These are phyloP conservation scores for Pantala flavescens DNA, from an alignment of 1,140 invertebrate genomes.

Conservation along the genomic window DNA sequence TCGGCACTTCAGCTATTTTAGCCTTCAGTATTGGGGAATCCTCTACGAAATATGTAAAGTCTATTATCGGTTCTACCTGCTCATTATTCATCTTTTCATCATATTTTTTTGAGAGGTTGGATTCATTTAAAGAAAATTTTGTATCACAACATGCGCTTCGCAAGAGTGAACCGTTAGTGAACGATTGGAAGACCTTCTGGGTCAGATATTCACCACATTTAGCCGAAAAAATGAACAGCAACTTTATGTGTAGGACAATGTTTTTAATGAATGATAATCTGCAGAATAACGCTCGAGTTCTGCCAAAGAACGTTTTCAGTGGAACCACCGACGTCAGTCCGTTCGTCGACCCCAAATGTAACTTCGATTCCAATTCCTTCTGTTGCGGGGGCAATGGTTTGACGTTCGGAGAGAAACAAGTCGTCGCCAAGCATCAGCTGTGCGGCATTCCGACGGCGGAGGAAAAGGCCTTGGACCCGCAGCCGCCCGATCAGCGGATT, in stretches of 20 bases:
- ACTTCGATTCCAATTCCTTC: slow-evolving; percentile 21
- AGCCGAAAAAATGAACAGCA: slow-evolving; percentile 15
- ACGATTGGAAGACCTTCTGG: neutral
- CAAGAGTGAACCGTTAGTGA: neutral
- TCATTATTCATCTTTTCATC: no score
- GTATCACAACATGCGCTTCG: neutral
- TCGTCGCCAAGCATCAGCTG: slow-evolving; percentile 39
- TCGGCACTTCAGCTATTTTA: neutral
- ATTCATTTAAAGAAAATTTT: no score
- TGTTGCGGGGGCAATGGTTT: slow-evolving; percentile 17
- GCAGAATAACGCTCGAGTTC: slow-evolving; percentile 18
- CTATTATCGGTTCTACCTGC: no score
- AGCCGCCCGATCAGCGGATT: neutral
- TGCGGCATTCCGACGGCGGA: slow-evolving; percentile 57
- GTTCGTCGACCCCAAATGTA: slow-evolving; percentile 20
- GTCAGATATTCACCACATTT: neutral
- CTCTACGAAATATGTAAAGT: neutral
- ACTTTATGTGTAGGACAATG: slow-evolving; percentile 23
- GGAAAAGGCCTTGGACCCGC: neutral
- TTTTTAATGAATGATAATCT: slow-evolving; percentile 23
- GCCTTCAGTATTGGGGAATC: neutral
- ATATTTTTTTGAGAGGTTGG: no score
- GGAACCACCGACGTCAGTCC: slow-evolving; percentile 18
- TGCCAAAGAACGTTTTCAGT: slow-evolving; percentile 13
- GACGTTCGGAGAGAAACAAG: slow-evolving; percentile 20